phyloP scores from a whole-genome alignment of 1,140 invertebrate genomes.

The Drosophila sp. region DNA sequence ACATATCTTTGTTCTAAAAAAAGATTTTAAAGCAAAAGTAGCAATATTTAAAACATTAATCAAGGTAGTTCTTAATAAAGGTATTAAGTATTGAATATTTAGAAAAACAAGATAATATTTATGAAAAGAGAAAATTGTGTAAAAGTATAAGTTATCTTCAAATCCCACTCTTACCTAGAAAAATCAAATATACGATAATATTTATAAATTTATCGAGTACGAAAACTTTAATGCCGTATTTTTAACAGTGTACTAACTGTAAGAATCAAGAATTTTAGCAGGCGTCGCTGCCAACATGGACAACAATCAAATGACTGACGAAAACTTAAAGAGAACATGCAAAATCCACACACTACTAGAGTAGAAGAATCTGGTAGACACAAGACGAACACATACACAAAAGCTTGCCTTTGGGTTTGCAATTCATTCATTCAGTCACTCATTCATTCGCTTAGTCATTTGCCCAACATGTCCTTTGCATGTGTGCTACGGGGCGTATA shows the following conservation, averaged over 20 bases:
- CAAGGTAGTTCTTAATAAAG: too few species aligned
- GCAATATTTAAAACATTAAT: too few species aligned
- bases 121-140: too few species aligned
- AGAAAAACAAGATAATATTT: too few species aligned
- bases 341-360: slow-evolving; percentile 23
- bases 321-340: slow-evolving; percentile 58
- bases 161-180: too few species aligned
- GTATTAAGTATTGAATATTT: too few species aligned
- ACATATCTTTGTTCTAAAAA: too few species aligned
- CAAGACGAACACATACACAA: slow-evolving; percentile 35
- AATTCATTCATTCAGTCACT: slow-evolving; percentile 32
- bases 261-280: slow-evolving; percentile 18
- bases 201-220: too few species aligned
- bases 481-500: slow-evolving; percentile 66
- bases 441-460: slow-evolving; percentile 56
- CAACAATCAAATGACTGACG: slow-evolving; percentile 72
- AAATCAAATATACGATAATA: too few species aligned
- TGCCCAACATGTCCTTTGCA: slow-evolving; percentile 62
- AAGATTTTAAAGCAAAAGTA: too few species aligned
- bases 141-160: too few species aligned
- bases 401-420: slow-evolving; percentile 71
- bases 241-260: not conserved
- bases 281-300: slow-evolving; percentile 44
- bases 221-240: too few species aligned
- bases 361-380: not conserved